A percentile compares a stretch with the other conserved stretches of the same genome.
phyloP scores from a whole-genome alignment of 2,888 invertebrate species.

The Kuschelorhynchus macadamiae region DNA sequence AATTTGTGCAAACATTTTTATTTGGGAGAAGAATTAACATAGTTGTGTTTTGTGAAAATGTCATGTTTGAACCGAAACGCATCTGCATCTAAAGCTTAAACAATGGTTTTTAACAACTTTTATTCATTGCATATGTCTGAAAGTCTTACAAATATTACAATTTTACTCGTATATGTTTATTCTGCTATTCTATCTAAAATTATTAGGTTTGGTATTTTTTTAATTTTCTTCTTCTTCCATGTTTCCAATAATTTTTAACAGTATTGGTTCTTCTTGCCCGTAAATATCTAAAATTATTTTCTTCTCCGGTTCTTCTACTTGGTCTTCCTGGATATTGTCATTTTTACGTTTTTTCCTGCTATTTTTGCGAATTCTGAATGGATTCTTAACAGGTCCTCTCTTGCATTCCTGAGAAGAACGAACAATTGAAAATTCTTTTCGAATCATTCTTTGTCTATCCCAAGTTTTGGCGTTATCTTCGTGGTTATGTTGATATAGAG shows the following conservation, averaged over 20 bases:
- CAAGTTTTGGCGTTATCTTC: constrained; percentile 20
- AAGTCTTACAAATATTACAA: too few relatives aligned
- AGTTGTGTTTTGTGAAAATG: too few relatives aligned
- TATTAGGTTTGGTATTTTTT: too few relatives aligned
- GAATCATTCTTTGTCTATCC: constrained; percentile 19
- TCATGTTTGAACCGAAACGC: too few relatives aligned
- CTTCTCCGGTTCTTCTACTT: neutral
- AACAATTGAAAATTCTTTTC: constrained; percentile 8
- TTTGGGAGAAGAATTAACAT: too few relatives aligned
- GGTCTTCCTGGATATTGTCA: neutral
- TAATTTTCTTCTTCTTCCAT: neutral
- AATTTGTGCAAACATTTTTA: too few relatives aligned
- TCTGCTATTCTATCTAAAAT: too few relatives aligned
- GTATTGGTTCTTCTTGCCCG: constrained; percentile 25
- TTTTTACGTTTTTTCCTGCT: neutral
- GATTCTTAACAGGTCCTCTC: constrained; percentile 15
- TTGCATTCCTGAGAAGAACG: constrained; percentile 17
- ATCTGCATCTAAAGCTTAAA: too few relatives aligned
- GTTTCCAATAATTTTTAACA: constrained; percentile 25
- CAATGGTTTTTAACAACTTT: too few relatives aligned
- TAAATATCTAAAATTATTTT: constrained; percentile 22
- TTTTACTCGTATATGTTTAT: too few relatives aligned
- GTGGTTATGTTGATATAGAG: constrained; percentile 53
- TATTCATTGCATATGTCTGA: too few relatives aligned
- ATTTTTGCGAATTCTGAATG: neutral